These are phyloP conservation scores for Drosophila meridiana DNA, from an alignment of 2,888 invertebrate genomes.

Conservation along the genomic window DNA sequence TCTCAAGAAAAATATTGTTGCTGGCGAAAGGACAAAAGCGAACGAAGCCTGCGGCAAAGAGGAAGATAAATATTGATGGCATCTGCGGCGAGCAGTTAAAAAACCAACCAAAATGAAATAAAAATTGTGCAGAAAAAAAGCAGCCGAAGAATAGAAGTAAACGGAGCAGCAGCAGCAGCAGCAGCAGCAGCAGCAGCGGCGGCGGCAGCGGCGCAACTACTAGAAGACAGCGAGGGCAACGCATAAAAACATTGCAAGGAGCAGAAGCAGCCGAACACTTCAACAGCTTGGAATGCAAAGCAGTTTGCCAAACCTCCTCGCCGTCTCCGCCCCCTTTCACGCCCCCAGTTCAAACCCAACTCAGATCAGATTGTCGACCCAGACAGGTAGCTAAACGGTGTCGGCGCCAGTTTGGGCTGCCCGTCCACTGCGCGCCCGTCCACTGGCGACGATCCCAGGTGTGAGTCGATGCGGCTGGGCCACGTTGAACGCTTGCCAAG, in stretches of 20 bases:
- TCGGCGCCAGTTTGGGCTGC: conserved; percentile 27
- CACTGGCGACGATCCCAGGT: conserved; percentile 29
- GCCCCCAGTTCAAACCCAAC: neutral
- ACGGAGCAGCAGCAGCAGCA: conserved; percentile 16
- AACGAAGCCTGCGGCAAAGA: conserved; percentile 33
- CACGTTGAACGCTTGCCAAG: conserved; percentile 69
- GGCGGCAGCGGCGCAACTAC: conserved; percentile 8
- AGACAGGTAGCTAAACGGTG: conserved; percentile 59
- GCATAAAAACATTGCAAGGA: conserved; percentile 35
- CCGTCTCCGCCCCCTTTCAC: neutral
- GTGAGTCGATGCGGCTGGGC: conserved; percentile 7
- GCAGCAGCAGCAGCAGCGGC: conserved; percentile 8
- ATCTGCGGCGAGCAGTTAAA: conserved; percentile 69
- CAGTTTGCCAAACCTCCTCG: conserved; percentile 50
- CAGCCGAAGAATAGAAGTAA: conserved; percentile 6
- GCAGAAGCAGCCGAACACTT: conserved; percentile 34
- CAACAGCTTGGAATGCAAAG: conserved; percentile 71
- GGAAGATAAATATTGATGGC: conserved; percentile 79
- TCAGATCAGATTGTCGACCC: conserved; percentile 38
- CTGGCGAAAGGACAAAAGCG: conserved; percentile 49
- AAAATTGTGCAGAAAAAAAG: conserved; percentile 43
- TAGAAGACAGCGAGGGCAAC: conserved; percentile 16
- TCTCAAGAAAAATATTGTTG: conserved; percentile 75
- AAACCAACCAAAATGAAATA: conserved; percentile 60
- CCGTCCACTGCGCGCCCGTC: conserved; percentile 28